Percentiles rank a stretch among this genome's conserved stretches.
Conservation (phyloP, 2,113 vertebrate genomes). For the Pavo muticus region DNA sequence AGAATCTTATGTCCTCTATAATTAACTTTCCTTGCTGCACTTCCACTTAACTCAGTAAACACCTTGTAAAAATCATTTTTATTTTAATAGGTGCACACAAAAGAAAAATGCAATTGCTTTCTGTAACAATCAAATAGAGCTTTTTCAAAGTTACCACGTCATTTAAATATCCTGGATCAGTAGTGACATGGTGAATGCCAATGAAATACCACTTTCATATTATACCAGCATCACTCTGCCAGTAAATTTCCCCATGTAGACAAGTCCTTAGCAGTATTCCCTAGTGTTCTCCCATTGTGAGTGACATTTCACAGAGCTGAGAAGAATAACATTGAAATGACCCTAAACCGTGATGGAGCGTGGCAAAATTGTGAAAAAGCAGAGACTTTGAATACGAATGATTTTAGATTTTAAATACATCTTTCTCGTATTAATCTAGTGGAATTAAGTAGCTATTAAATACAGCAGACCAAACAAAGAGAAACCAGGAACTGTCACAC, state of each 20-base stretch:
- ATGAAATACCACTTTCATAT: slow-evolving; percentile 41
- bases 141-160: slow-evolving; percentile 59
- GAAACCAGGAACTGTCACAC: slow-evolving; percentile 21
- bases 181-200: slow-evolving; percentile 51
- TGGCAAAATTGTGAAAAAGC: slow-evolving; percentile 49
- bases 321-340: slow-evolving; percentile 53
- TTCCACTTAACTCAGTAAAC: slow-evolving; percentile 39
- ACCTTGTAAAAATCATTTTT: slow-evolving; percentile 42
- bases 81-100: slow-evolving; percentile 36
- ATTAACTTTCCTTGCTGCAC: slow-evolving; percentile 12
- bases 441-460: slow-evolving; percentile 52
- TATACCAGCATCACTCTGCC: slow-evolving; percentile 24
- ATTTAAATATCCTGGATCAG: slow-evolving; percentile 35
- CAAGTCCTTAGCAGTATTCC: slow-evolving; percentile 52
- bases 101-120: slow-evolving; percentile 48
- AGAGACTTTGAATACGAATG: slow-evolving; percentile 35
- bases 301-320: slow-evolving; percentile 53
- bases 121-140: slow-evolving; percentile 9
- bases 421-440: slow-evolving; percentile 52
- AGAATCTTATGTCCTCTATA: not conserved
- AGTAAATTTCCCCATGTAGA: slow-evolving; percentile 22
- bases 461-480: slow-evolving; percentile 65
- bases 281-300: slow-evolving; percentile 53
- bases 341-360: slow-evolving; percentile 21
- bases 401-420: slow-evolving; percentile 43